Conservation (phyloP, 2,888 invertebrate genomes). For the Spodoptera littoralis region DNA sequence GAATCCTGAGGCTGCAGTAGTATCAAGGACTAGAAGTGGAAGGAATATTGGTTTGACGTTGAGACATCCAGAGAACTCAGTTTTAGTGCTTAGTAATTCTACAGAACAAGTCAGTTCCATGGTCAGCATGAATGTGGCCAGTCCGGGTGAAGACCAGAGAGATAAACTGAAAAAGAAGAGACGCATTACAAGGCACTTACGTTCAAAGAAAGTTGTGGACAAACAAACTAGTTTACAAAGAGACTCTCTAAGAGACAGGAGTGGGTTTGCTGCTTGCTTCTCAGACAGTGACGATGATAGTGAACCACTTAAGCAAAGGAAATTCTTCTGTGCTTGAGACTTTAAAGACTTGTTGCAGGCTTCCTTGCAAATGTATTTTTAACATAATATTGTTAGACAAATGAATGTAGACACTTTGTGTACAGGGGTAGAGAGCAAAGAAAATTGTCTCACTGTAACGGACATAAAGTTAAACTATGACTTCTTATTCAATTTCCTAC, state of each 20-base stretch:
- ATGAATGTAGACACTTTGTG: conserved; percentile 31
- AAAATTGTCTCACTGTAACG: conserved; percentile 19
- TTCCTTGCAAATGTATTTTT: conserved; percentile 28
- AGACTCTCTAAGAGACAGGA: conserved; percentile 76
- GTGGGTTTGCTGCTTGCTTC: conserved; percentile 82
- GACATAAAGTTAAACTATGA: conserved; percentile 11
- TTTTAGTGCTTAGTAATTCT: conserved; percentile 73
- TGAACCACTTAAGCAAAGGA: conserved; percentile 75
- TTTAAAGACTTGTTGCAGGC: conserved; percentile 22
- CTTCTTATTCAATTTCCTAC: conserved; percentile 27
- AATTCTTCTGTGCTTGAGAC: conserved; percentile 74
- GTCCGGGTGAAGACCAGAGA: conserved; percentile 39
- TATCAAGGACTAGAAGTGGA: conserved; percentile 78
- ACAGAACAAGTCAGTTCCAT: conserved; percentile 74
- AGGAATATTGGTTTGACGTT: conserved; percentile 67
- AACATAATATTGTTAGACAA: conserved; percentile 31
- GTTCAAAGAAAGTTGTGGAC: conserved; percentile 62
- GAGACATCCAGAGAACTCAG: conserved; percentile 72
- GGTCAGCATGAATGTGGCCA: conserved; percentile 76
- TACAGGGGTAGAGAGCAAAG: conserved; percentile 37
- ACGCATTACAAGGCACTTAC: conserved; percentile 56
- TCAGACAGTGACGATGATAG: conserved; percentile 83
- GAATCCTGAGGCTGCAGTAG: conserved; percentile 67
- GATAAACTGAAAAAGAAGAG: conserved; percentile 59
- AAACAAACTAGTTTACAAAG: conserved; percentile 64